Evolutionary conservation across 2,113 vertebrate genomes (phyloP).

Genomic region (Bos taurus): ARS-UCD2.0 NC_037339.1:16804001-16804500

Average conservation of each 20-base stretch:
- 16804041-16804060: not conserved
- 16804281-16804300: not conserved
- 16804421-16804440: not conserved
- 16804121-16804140: not conserved
- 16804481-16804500: not conserved
- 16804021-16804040: not conserved
- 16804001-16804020: not conserved
- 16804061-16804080: not conserved
- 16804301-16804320: not conserved
- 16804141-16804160: not conserved
- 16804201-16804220: not conserved
- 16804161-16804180: not conserved
- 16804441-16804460: not conserved
- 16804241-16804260: not conserved
- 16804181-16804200: not conserved
- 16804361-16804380: not conserved
- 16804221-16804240: not conserved
- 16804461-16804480: not conserved
- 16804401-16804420: not conserved
- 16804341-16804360: not conserved
- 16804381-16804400: not conserved
- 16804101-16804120: not conserved
- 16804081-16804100: not conserved
- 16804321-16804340: not conserved
- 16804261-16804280: not conserved